phyloP scores from a whole-genome alignment of 2,797 vertebrate genomes.

The Esox masquinongy region DNA sequence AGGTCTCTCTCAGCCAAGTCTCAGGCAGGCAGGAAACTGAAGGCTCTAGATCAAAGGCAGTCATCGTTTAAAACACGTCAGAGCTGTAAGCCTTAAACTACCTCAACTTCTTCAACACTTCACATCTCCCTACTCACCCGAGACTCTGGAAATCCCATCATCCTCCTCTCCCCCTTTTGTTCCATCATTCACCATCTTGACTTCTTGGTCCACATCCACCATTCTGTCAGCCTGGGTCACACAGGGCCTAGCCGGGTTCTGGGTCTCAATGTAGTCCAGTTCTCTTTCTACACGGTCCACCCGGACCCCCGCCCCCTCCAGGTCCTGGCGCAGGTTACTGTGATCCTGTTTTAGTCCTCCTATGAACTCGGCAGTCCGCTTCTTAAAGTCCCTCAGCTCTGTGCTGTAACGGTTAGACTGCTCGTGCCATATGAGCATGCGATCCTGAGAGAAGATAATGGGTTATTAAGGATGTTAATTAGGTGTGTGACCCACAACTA shows the following conservation, averaged over 20 bases:
- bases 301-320: constrained; percentile 72
- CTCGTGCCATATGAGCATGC: constrained; percentile 90
- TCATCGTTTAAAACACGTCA: constrained; percentile 6
- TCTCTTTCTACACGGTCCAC: constrained; percentile 87
- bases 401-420: constrained; percentile 85
- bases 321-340: constrained; percentile 72
- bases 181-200: constrained; percentile 46
- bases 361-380: constrained; percentile 81
- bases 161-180: constrained; percentile 48
- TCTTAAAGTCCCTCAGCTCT: constrained; percentile 89
- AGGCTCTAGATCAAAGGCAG: constrained; percentile 39
- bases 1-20: constrained; percentile 20
- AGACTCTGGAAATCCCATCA: constrained; percentile 80
- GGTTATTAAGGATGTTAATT: background rate
- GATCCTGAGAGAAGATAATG: constrained; percentile 74
- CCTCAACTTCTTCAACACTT: background rate
- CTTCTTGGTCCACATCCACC: constrained; percentile 55
- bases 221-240: constrained; percentile 81
- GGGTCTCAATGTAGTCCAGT: constrained; percentile 88
- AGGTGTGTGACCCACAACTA: background rate
- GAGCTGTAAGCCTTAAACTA: background rate
- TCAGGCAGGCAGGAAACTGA: constrained; percentile 25
- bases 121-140: constrained; percentile 72
- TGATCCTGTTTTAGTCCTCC: constrained; percentile 83
- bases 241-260: constrained; percentile 86